phyloP scores from a whole-genome alignment of 2,888 invertebrate species.

The Lissocephala sabroskyi region DNA sequence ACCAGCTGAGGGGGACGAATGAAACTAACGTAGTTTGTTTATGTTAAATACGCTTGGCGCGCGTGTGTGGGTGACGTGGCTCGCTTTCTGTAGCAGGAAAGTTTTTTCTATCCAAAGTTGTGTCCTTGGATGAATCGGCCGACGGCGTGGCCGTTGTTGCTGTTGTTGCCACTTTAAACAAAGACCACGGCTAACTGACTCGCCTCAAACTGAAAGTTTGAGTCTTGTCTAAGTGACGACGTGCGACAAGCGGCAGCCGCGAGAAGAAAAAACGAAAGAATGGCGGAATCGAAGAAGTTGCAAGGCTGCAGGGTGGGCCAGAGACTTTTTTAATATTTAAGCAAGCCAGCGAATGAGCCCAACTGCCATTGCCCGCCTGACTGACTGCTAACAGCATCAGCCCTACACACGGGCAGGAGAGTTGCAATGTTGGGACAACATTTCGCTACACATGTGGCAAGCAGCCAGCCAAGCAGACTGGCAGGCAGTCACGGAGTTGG shows the following conservation, averaged over 20 bases:
- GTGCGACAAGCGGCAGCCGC: constrained; percentile 48
- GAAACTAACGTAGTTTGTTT: constrained; percentile 39
- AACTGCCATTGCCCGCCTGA: constrained; percentile 9
- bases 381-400: constrained; percentile 21
- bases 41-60: constrained; percentile 37
- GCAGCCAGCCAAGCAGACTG: constrained; percentile 6
- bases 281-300: not conserved
- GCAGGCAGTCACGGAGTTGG: constrained; percentile 6
- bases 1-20: too few species aligned
- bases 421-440: constrained; percentile 31
- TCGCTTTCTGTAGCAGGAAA: not conserved
- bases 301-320: constrained; percentile 10
- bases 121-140: too few species aligned
- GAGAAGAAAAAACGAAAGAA: not conserved
- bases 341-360: constrained; percentile 16
- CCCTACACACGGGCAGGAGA: constrained; percentile 10
- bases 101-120: too few species aligned
- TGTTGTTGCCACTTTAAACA: constrained; percentile 36
- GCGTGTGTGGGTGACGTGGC: constrained; percentile 7
- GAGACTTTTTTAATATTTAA: constrained; percentile 51
- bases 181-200: constrained; percentile 24
- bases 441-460: constrained; percentile 21
- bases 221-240: constrained; percentile 56
- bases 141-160: too few species aligned
- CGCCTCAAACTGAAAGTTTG: constrained; percentile 31